Evolutionary conservation across 1,140 invertebrate species (phyloP), one percentile per base, ranked within the genome.

Genomic region (Goniozus legneri): DNA sequence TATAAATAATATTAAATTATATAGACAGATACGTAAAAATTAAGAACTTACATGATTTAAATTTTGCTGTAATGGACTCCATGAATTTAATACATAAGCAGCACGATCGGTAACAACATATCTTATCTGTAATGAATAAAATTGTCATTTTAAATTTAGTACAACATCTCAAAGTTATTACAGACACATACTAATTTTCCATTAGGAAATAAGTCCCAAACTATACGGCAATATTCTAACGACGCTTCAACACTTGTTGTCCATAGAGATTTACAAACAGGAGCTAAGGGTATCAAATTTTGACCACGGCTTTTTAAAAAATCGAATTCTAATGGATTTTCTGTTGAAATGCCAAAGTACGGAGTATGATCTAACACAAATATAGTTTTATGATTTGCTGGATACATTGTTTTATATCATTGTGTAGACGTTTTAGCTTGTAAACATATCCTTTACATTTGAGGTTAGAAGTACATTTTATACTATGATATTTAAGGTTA

Each of bases 361-460:
- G 90, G 86, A 0, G 91, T 90, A 61, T 95, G 92, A 65, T 98
- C 95, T 44, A 98, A 71, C 2, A 98, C 89, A 75, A 97, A 93
- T 42, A 97, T 84, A 2, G 94, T 97, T 77, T 98, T 98, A 66
- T 97, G 92, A 72, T 89, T 91, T 38, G 80, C 71, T 2, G 84
- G 83, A 65, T 79, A 82, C 64, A 84, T 73, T 51, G 51, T 65
- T 42, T 33, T 13, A 33, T 27, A 27, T 27, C 24, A 27, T 27
- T 27, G 10, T 10, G 24, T 27, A 27, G 10, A 27, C 24, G 24
- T 27, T 27, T 27, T 6, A 6, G 24, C 24, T 27, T 27, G 24
- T 27, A 27, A 27, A 27, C n/a, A n/a, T n/a, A n/a, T n/a, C n/a
- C n/a, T n/a, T n/a, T n/a, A n/a, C n/a, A n/a, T n/a, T n/a, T n/a